Evolutionary conservation across 1,140 invertebrate species (phyloP).

Genomic region (Manduca sexta): DNA sequence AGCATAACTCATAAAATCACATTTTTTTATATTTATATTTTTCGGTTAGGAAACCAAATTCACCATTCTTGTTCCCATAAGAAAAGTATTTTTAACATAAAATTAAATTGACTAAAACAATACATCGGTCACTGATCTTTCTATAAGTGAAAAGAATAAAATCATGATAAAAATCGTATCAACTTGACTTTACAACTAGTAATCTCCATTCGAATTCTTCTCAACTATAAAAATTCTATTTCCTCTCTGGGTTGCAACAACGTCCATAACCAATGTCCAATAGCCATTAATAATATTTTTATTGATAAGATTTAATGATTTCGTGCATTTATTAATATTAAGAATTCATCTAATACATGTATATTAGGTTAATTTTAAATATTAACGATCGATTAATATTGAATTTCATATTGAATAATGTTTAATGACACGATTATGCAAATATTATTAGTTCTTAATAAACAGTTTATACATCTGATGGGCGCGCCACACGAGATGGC

Average conservation of each 20-base stretch:
- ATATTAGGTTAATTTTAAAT: constrained; percentile 57
- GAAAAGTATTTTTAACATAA: no score
- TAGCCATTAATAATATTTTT: constrained; percentile 42
- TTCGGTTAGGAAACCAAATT: no score
- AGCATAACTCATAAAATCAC: no score
- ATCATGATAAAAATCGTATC: constrained; percentile 6
- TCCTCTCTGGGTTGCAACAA: constrained; percentile 24
- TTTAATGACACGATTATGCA: constrained; percentile 63
- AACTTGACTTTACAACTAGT: constrained; percentile 11
- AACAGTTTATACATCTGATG: constrained; percentile 62
- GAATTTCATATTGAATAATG: constrained; percentile 55
- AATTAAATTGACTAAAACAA: neutral
- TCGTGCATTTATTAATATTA: constrained; percentile 46
- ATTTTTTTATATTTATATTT: no score
- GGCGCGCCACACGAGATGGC: constrained; percentile 34
- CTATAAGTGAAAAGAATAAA: constrained; percentile 2
- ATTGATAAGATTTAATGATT: constrained; percentile 45
- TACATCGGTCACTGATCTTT: constrained; percentile 4
- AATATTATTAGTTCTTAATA: constrained; percentile 68
- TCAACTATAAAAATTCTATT: constrained; percentile 32
- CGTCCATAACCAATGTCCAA: constrained; percentile 35
- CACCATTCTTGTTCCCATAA: no score
- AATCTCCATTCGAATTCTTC: constrained; percentile 17
- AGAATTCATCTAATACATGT: constrained; percentile 33
- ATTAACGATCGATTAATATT: constrained; percentile 58